Base-by-base conservation (phyloP, 1,140 invertebrate genomes). In the Heliconius nattereri region DNA sequence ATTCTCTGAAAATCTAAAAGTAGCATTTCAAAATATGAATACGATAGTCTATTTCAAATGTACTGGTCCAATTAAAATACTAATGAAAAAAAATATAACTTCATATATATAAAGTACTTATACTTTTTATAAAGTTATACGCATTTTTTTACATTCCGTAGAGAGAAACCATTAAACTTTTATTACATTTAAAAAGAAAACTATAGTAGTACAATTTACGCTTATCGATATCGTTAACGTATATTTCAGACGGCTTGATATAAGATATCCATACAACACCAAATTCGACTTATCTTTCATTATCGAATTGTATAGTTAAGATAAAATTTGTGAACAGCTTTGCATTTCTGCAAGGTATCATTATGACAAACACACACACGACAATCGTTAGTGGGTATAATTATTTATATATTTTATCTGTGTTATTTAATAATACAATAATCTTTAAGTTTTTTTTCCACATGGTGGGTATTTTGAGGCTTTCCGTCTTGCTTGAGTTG, bases 151-250 rank as follows among this genome's bases (percentile, higher is more conserved):
- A 57, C 2, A 57, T 57, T 1, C 20, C 8, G 2, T 8, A n/a
- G 3, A 57, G 19, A n/a, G 19, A 57, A n/a, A 2, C 54, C 3
- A 57, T n/a, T 20, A n/a, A n/a, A 57, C 11, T 60, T 23, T 26
- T 23, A 13, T 13, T 11, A 26, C 7, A 66, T 29, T 66, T 66
- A 23, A 66, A 66, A 66, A 66, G 9, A 13, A 11, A 13, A n/a
- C 7, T 3, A 13, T 26, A 66, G n/a, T n/a, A 8, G 54, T 57
- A 57, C 20, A 57, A 57, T 57, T 66, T 16, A 26, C n/a, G 23
- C 60, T 66, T 66, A 66, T 26, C 60, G 23, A 66, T 66, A 66
- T 29, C 60, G 23, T 66, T 66, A 66, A 66, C 60, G 60, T 66
- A 66, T 16, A 66, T 26, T 66, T 29, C 60, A 66, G 60, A 66